Evolutionary conservation across 2,797 vertebrate species (phyloP), one percentile per base, ranked within the genome.

Genomic region (Malurus leucopterus): DNA sequence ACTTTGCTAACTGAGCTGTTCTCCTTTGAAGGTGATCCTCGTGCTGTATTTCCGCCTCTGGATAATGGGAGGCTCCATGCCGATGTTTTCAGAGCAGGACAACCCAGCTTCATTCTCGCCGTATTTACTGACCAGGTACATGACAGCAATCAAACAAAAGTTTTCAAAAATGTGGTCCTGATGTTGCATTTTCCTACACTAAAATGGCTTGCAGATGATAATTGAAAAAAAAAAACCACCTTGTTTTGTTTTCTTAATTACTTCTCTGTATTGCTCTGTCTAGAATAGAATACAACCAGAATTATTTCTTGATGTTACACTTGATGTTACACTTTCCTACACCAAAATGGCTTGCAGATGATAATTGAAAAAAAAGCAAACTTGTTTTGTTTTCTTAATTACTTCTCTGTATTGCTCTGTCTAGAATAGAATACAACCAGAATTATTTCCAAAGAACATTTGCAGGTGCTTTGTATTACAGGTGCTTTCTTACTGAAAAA

Each of bases 41-140:
- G 96, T 99, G 95, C 96, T 99, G 96, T 98, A 97, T 55, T 97
- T 98, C 94, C 98, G 99, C 54, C 96, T 99, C 88, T 98, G 98
- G 98, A 98, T 99, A 88, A 99, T 99, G 99, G 99, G 98, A 84
- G 99, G 98, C 59, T 99, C 99, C 84, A 99, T 99, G 99, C 99
- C 99, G 5, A 98, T 99, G 76, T 99, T 99, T 94, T 99, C 99
- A 3, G 99, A 99, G 92, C 99, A 99, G 95, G 99, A 99, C 97
- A 99, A 99, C 92, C 99, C 99, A 19, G 98, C 99, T 73, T 99
- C 99, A 14, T 99, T 99, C 97, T 99, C 98, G 1, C 98, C 98
- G 0, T 97, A 98, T 91, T 91, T 99, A 43, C 98, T 99, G 70
- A 99, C 98, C 8, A 99, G 99, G 99, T 99, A 94, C 54, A 72